A percentile compares a stretch with the other conserved stretches of the same genome.
Evolutionary conservation across 2,888 invertebrate genomes (phyloP).

Genomic region (Clusia tigrina): DNA sequence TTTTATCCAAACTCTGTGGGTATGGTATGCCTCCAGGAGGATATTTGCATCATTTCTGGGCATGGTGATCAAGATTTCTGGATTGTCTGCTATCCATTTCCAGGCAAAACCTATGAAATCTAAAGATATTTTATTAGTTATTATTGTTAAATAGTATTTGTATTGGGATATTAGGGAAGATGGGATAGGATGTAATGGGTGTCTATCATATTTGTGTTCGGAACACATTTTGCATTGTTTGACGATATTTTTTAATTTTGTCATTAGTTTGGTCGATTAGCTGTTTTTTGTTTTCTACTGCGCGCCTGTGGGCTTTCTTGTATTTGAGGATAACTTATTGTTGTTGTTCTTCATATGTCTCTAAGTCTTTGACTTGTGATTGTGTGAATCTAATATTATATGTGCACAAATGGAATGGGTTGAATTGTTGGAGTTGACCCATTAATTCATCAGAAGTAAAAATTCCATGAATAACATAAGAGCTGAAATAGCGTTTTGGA

Average conservation of each 20-base stretch:
- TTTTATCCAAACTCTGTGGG: no score
- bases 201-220: neutral
- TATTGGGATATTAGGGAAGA: no score
- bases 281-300: neutral
- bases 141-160: no score
- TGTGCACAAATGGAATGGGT: neutral
- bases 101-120: no score
- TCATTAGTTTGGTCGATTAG: neutral
- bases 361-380: neutral
- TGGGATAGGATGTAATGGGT: no score
- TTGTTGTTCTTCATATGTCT: neutral
- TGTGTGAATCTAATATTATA: neutral
- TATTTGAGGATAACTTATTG: neutral
- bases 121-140: no score
- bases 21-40: no score
- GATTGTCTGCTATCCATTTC: no score
- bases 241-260: neutral
- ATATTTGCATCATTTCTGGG: no score
- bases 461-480: neutral
- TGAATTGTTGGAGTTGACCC: neutral
- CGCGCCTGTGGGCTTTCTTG: neutral
- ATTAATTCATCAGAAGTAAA: neutral
- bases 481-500: neutral
- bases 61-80: no score
- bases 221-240: neutral